A percentile compares a stretch with the other conserved stretches of the same genome.
phyloP scores from a whole-genome alignment of 2,113 vertebrate species.

The Sinocyclocheilus anshuiensis region DNA sequence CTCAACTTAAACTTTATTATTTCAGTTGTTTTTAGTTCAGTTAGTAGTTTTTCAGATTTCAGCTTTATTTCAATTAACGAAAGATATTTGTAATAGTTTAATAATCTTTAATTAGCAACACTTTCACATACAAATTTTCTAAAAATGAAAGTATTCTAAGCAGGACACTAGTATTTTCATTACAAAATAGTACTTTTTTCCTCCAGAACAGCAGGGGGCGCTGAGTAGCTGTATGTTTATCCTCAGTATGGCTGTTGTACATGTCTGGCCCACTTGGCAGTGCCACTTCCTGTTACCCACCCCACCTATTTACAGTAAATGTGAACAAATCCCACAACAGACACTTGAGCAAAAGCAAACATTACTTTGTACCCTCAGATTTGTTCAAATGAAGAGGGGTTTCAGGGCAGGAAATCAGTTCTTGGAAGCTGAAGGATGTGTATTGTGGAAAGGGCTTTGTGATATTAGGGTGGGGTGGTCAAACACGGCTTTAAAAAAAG shows the following conservation, averaged over 20 bases:
- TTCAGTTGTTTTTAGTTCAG: no score
- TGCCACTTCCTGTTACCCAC: background rate
- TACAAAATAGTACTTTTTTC: background rate
- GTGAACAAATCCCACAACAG: background rate
- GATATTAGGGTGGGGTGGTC: conserved; percentile 56
- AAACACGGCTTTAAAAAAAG: conserved; percentile 52
- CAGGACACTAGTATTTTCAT: no score
- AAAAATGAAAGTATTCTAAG: no score
- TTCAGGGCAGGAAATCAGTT: conserved; percentile 47
- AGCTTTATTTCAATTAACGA: no score
- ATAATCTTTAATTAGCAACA: no score
- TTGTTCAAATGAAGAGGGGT: background rate
- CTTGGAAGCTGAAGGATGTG: conserved; percentile 39
- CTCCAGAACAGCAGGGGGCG: conserved; percentile 16
- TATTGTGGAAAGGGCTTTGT: conserved; percentile 45
- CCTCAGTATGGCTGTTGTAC: background rate
- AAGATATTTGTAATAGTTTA: no score
- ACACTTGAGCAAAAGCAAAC: background rate
- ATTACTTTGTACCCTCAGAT: background rate
- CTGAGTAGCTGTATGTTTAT: background rate
- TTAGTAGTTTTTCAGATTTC: no score
- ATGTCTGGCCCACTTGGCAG: background rate
- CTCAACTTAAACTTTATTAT: no score
- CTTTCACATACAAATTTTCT: no score
- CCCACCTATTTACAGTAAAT: background rate